phyloP scores from a whole-genome alignment of 2,888 invertebrate genomes.

The Cinara cedri region DNA sequence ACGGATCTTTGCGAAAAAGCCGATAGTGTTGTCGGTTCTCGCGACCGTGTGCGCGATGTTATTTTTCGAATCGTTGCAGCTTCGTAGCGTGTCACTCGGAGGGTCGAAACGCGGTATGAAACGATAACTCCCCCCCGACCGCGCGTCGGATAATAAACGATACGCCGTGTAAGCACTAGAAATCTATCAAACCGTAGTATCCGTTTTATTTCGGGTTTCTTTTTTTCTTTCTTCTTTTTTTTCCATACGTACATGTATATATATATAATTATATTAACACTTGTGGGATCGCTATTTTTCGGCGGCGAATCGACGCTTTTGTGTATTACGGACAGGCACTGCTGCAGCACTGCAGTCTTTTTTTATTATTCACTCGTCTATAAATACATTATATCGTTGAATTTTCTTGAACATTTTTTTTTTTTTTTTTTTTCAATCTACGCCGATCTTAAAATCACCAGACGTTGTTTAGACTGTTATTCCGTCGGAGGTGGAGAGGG shows the following conservation, averaged over 20 bases:
- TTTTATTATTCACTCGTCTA: conserved; percentile 25
- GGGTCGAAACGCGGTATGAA: background rate
- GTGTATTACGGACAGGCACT: too few relatives aligned
- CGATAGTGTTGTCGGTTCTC: too few relatives aligned
- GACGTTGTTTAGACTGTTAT: conserved; percentile 51
- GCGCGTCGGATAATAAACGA: background rate
- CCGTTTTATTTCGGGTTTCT: conserved; percentile 22
- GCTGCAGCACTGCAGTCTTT: background rate
- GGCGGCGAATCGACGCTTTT: conserved; percentile 16
- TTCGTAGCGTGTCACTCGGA: background rate
- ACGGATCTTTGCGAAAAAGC: too few relatives aligned
- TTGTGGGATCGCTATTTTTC: conserved; percentile 24
- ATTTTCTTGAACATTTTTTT: conserved; percentile 30
- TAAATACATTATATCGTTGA: conserved; percentile 17
- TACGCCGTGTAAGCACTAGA: background rate
- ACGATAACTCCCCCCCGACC: background rate
- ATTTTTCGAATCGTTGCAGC: background rate
- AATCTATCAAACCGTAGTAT: conserved; percentile 29
- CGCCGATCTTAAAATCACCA: conserved; percentile 44
- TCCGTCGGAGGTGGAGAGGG: background rate
- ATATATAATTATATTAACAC: conserved; percentile 1
- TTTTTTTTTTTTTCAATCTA: conserved; percentile 8
- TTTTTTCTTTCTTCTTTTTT: too few relatives aligned
- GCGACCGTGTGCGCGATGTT: too few relatives aligned
- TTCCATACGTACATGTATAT: too few relatives aligned